A percentile compares a stretch with the other conserved stretches of the same genome.
These are phyloP conservation scores for Coelinius sp. DNA, from an alignment of 2,888 invertebrate species.

Conservation along the genomic window DNA sequence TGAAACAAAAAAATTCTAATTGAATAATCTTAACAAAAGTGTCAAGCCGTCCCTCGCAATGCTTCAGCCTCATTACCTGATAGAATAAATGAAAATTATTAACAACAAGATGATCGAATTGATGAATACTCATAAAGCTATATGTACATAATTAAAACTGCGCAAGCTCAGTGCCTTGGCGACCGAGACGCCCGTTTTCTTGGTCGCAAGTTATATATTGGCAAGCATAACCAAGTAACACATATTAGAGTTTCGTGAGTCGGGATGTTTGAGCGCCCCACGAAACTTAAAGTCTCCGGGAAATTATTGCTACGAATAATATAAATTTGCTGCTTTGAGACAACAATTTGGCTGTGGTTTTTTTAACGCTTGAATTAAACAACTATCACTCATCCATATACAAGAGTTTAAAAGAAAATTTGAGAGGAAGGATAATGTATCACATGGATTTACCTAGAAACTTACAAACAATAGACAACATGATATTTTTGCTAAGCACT, in stretches of 20 bases:
- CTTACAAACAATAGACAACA: constrained; percentile 23
- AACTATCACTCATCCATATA: background rate
- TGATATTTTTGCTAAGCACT: constrained; percentile 61
- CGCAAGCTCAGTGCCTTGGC: constrained; percentile 67
- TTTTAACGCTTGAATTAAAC: constrained; percentile 36
- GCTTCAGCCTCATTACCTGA: background rate
- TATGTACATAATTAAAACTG: constrained; percentile 39
- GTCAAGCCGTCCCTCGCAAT: constrained; percentile 19
- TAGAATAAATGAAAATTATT: background rate
- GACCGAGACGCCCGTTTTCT: constrained; percentile 59
- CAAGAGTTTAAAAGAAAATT: background rate
- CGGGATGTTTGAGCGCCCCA: background rate
- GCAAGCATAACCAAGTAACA: constrained; percentile 38
- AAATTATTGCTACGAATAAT: background rate
- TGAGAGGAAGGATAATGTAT: no score
- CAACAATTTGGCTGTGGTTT: constrained; percentile 43
- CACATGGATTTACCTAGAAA: no score
- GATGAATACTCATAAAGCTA: constrained; percentile 19
- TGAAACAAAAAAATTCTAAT: background rate
- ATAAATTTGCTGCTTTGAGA: constrained; percentile 4
- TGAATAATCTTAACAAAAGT: constrained; percentile 26
- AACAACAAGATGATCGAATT: background rate
- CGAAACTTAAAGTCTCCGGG: background rate
- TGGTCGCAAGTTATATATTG: constrained; percentile 39
- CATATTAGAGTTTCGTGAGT: constrained; percentile 55